Evolutionary conservation across 2,113 vertebrate species (phyloP), one percentile per base, ranked within the genome.

Genomic region (Jacana jacana): DNA sequence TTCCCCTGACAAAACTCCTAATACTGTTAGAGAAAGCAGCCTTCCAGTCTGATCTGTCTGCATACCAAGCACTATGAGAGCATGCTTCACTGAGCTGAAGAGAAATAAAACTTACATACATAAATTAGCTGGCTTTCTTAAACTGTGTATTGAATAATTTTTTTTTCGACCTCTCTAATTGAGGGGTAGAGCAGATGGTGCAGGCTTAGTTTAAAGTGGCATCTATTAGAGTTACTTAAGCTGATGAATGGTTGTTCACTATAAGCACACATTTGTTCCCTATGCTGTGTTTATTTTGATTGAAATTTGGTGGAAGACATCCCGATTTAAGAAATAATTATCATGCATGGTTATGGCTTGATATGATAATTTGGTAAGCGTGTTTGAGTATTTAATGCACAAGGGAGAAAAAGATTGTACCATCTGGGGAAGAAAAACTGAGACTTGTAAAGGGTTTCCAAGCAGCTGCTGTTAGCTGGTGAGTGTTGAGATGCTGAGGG

Each of bases 151-250:
- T 28, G 94, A 92, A 83, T 73, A 31, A 51, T 33, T 75, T 94
- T 96, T 81, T 83, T 68, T 92, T 42, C 91, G 13, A 49, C 46
- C 87, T 80, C 17, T 51, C 81, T 97, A 96, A 95, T 92, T 95
- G 93, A 90, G 66, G 91, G 95, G 82, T 97, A 83, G 93, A 97
- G 88, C 95, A 96, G 97, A 97, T 97, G 97, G 95, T 76, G 65
- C 83, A 76, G 94, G 86, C 95, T 97, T 96, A 95, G 92, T 96
- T 95, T 93, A 73, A 97, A 97, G 92, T 95, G 88, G 83, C 82
- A 87, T 88, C 95, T 73, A 96, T 96, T 96, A 96, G 82, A 89
- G 86, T 91, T 86, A 94, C 86, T 97, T 93, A 91, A 95, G 88
- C 95, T 95, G 95, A 89, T 94, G 86, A 95, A 92, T 94, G 81